Evolutionary conservation across 2,888 invertebrate species (phyloP).

Genomic region (Zygaena filipendulae): DNA sequence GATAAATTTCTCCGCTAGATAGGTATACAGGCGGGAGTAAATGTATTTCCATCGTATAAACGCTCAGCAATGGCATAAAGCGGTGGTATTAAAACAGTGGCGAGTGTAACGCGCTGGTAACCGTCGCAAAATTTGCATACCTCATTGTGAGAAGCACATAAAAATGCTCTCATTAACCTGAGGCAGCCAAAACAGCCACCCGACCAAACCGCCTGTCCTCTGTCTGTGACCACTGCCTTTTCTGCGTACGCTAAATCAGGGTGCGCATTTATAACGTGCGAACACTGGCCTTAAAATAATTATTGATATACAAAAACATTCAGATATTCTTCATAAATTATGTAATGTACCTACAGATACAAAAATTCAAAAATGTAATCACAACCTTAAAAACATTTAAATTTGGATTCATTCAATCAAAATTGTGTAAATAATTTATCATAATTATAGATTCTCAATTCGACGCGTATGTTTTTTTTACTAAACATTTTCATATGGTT

Average conservation of each 20-base stretch:
- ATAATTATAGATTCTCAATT: too few species aligned
- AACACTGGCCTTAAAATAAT: too few species aligned
- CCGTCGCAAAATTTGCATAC: conserved; percentile 63
- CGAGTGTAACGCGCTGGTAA: conserved; percentile 46
- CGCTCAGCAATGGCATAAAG: conserved; percentile 41
- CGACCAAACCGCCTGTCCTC: conserved; percentile 21
- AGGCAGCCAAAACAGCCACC: conserved; percentile 46
- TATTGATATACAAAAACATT: too few species aligned
- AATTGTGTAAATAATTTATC: too few species aligned
- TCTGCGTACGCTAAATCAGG: conserved; percentile 16
- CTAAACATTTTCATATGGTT: too few species aligned
- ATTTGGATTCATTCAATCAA: too few species aligned
- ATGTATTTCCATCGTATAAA: conserved; percentile 53
- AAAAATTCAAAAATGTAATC: too few species aligned
- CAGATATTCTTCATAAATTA: too few species aligned
- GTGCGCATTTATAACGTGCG: conserved; percentile 20
- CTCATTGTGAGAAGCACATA: conserved; percentile 63
- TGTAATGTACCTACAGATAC: too few species aligned
- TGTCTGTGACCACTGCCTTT: conserved; percentile 8
- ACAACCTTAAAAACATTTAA: too few species aligned
- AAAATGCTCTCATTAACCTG: conserved; percentile 66
- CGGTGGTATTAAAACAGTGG: conserved; percentile 55
- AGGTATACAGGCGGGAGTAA: conserved; percentile 37
- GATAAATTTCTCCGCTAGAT: conserved; percentile 33
- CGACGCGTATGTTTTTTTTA: too few species aligned